Evolutionary conservation across 2,797 vertebrate genomes (phyloP), one percentile per base, ranked within the genome.

Genomic region (Clarias laeviceps): DNA sequence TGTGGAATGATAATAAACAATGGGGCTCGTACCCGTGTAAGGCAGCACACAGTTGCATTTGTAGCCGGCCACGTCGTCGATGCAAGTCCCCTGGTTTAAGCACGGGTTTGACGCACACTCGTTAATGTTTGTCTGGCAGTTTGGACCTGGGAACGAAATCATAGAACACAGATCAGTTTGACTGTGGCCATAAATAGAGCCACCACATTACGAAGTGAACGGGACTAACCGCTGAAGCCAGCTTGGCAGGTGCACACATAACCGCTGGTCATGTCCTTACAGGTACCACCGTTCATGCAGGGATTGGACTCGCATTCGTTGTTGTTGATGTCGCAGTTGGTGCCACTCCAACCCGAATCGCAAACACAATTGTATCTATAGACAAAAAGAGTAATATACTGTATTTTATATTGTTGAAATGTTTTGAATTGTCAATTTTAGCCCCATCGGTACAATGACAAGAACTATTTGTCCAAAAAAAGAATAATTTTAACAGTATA

Each of bases 91-190:
- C 91, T 98, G 97, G 93, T 99, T 99, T 88, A 99, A 94, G 93
- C 98, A 99, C 0, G 98, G 98, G 92, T 98, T 99, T 90, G 98
- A 99, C 0, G 97, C 97, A 0, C 98, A 99, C 85, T 99, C 98
- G 0, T 99, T 99, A 93, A 99, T 97, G 89, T 99, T 99, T 88
- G 96, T 98, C 91, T 99, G 98, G 91, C 98, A 99, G 94, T 97
- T 99, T 84, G 97, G 97, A 68, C 98, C 98, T 99, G 91, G 0
- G 88, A 85, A 82, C 15, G 77, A 68, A 12, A 62, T 70, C 18
- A 57, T 37, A 50, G 91, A 79, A 91, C 85, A 85, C 90, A 3
- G 5, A 14, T 66, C 24, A 83, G 84, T 84, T 86, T 66, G 80
- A 81, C 32, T n/a, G 0, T n/a, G 3, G 5, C 17, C 59, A 40